Evolutionary conservation across 2,797 vertebrate genomes (phyloP).

Genomic region (Siniperca undulata): DNA sequence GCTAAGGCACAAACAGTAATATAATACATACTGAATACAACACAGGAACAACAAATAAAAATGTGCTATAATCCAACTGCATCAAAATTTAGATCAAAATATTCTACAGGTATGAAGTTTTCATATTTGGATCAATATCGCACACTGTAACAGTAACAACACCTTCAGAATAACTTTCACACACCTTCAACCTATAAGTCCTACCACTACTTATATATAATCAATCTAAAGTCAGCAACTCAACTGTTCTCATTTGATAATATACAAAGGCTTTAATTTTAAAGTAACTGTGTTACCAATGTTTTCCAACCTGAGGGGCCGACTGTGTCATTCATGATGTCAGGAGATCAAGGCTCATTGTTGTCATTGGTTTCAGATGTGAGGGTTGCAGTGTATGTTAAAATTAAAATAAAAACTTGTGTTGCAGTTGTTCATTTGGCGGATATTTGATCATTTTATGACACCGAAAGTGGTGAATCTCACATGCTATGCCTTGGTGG

Average conservation of each 20-base stretch:
- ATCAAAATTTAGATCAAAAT: slow-evolving; percentile 2
- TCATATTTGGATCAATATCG: slow-evolving; percentile 8
- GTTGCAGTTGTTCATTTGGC: slow-evolving; percentile 6
- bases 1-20: slow-evolving; percentile 40
- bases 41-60: slow-evolving; percentile 8
- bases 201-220: not conserved
- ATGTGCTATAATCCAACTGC: not conserved
- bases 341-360: slow-evolving; percentile 25
- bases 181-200: slow-evolving; percentile 11
- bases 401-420: slow-evolving; percentile 6
- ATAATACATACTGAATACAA: slow-evolving; percentile 15
- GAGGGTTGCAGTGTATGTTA: slow-evolving; percentile 21
- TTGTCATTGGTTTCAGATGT: slow-evolving; percentile 31
- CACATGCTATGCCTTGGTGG: not conserved
- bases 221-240: slow-evolving; percentile 24
- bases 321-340: slow-evolving; percentile 21
- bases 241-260: slow-evolving; percentile 6
- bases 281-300: slow-evolving; percentile 3
- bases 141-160: slow-evolving; percentile 23
- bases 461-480: slow-evolving; percentile 20
- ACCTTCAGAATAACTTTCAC: slow-evolving; percentile 16
- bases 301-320: slow-evolving; percentile 20
- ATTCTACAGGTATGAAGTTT: slow-evolving; percentile 9
- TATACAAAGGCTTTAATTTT: slow-evolving; percentile 8
- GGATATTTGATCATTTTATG: not conserved